Conservation (phyloP, 2,797 vertebrate genomes). For the Sus cebifrons region DNA sequence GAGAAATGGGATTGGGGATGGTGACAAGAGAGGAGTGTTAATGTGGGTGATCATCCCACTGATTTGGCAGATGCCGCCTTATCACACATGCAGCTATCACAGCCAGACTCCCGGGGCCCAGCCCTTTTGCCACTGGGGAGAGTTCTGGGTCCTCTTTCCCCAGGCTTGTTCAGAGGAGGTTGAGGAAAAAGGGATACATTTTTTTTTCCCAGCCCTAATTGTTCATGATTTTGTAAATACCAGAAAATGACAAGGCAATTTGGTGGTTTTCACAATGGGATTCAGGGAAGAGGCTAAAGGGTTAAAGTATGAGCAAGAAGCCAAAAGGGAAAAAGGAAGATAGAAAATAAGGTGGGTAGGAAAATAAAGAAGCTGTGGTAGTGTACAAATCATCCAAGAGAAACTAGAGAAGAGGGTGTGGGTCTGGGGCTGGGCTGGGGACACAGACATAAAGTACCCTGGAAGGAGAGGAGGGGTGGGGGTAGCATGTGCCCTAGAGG, state of each 20-base stretch:
- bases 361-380: conserved; percentile 8
- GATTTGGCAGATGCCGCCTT: not conserved
- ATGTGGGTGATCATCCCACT: not conserved
- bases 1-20: not conserved
- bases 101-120: not conserved
- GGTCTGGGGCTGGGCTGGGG: not conserved
- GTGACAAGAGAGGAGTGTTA: not conserved
- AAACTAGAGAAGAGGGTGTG: not conserved
- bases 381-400: not conserved
- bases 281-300: conserved; percentile 46
- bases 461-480: not conserved
- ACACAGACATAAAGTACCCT: not conserved
- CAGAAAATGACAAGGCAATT: conserved; percentile 20
- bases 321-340: conserved; percentile 70
- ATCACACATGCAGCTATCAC: not conserved
- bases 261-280: conserved; percentile 10
- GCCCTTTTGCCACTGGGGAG: not conserved
- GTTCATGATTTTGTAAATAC: conserved; percentile 53
- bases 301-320: conserved; percentile 33
- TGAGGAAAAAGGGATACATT: not conserved
- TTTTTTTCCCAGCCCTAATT: not conserved
- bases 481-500: not conserved
- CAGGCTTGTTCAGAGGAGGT: not conserved
- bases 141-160: not conserved
- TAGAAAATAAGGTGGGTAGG: conserved; percentile 6